A percentile compares a stretch with the other conserved stretches of the same genome.
These are phyloP conservation scores for Leptopilina syphax DNA, from an alignment of 2,888 invertebrate genomes.

Conservation along the genomic window DNA sequence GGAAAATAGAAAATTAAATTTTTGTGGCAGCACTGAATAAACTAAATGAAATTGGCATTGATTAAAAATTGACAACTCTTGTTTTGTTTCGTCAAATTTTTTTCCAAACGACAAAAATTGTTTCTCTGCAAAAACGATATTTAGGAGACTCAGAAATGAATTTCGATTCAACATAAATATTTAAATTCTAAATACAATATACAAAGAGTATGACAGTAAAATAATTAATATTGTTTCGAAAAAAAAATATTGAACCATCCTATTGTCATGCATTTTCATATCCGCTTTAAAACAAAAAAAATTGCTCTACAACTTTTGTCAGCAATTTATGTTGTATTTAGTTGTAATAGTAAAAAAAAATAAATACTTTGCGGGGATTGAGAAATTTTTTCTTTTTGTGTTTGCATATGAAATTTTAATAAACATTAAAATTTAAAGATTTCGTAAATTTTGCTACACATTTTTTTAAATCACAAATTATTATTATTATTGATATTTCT, in stretches of 20 bases:
- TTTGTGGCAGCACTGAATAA: no score
- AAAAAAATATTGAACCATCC: conserved; percentile 10
- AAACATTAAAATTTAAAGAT: not conserved
- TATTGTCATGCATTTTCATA: conserved; percentile 38
- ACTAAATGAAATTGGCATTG: no score
- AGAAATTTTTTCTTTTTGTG: not conserved
- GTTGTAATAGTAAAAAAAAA: not conserved
- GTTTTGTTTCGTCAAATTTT: no score
- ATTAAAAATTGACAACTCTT: no score
- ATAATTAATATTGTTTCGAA: no score
- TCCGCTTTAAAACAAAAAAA: conserved; percentile 15
- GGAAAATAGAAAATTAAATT: no score
- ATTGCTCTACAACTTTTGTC: conserved; percentile 28
- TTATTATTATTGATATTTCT: conserved; percentile 14
- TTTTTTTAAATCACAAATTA: not conserved
- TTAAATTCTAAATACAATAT: not conserved
- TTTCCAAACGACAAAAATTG: no score
- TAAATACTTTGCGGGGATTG: not conserved
- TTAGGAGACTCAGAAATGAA: no score
- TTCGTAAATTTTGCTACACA: conserved; percentile 1
- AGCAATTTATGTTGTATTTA: conserved; percentile 31
- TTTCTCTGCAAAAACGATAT: no score
- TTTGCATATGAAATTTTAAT: conserved; percentile 20
- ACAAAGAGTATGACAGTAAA: no score
- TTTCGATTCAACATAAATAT: no score